Conservation (phyloP, 2,888 invertebrate genomes). For the Eupithecia insigniata region DNA sequence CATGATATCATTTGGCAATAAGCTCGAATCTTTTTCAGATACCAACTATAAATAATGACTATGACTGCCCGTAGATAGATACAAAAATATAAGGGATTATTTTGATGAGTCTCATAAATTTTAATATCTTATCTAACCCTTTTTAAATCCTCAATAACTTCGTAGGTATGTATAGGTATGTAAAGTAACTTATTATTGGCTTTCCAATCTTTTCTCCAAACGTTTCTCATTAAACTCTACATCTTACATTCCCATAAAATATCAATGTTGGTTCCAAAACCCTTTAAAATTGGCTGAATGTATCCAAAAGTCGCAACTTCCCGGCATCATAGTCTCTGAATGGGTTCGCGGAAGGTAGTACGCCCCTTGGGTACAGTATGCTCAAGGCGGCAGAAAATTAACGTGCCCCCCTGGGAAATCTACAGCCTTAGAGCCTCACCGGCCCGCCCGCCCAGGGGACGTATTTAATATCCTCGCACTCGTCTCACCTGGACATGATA, state of each 20-base stretch:
- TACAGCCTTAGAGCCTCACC: constrained; percentile 82
- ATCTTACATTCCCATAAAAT: background rate
- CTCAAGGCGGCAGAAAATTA: constrained; percentile 91
- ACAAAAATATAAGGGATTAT: background rate
- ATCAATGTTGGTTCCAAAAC: background rate
- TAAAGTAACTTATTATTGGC: background rate
- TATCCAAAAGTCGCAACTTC: constrained; percentile 4
- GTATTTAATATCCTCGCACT: constrained; percentile 73
- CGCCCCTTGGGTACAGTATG: constrained; percentile 87
- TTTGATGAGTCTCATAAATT: background rate
- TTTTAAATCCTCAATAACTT: background rate
- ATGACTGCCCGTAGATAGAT: background rate
- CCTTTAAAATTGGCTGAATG: constrained; percentile 18
- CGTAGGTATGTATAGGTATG: background rate
- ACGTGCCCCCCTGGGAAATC: constrained; percentile 88
- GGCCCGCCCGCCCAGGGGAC: constrained; percentile 70
- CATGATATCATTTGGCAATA: background rate
- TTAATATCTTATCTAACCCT: background rate
- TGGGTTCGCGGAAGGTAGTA: constrained; percentile 82
- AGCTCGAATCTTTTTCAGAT: background rate
- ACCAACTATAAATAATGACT: background rate
- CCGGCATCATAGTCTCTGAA: constrained; percentile 51
- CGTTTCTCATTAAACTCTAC: background rate
- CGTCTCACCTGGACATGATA: constrained; percentile 34
- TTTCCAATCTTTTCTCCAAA: background rate